Percentiles rank a stretch among this genome's conserved stretches.
phyloP scores from a whole-genome alignment of 2,888 invertebrate genomes.

The Scaptomyza tumidula region DNA sequence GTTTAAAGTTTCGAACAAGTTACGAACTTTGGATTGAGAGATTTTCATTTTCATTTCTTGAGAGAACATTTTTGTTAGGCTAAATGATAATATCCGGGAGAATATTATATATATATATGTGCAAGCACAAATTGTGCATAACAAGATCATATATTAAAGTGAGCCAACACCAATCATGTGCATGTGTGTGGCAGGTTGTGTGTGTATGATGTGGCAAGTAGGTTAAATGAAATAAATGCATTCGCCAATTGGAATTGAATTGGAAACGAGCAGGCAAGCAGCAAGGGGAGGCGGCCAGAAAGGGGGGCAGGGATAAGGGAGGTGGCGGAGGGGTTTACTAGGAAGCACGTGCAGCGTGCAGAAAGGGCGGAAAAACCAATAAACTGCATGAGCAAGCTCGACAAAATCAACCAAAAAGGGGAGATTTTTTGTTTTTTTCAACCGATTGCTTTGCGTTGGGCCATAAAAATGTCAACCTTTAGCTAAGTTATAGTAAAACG shows the following conservation, averaged over 20 bases:
- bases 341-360: constrained; percentile 37
- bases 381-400: constrained; percentile 54
- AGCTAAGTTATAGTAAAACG: constrained; percentile 18
- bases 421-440: constrained; percentile 34
- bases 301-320: neutral
- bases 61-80: too few species aligned
- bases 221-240: constrained; percentile 63
- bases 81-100: constrained; percentile 23
- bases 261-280: neutral
- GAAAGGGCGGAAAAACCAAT: constrained; percentile 46
- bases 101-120: neutral
- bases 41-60: too few species aligned
- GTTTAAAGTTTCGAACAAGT: too few species aligned
- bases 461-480: constrained; percentile 49
- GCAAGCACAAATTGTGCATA: constrained; percentile 13
- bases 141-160: constrained; percentile 11
- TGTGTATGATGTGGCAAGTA: constrained; percentile 34
- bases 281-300: too few species aligned
- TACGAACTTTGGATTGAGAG: too few species aligned
- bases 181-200: neutral
- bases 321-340: neutral
- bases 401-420: constrained; percentile 31
- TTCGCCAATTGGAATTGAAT: constrained; percentile 49
- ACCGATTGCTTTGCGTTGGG: constrained; percentile 35
- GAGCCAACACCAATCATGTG: constrained; percentile 28